Conservation (phyloP, 2,113 vertebrate species). For the Ariopsis seemanni region DNA sequence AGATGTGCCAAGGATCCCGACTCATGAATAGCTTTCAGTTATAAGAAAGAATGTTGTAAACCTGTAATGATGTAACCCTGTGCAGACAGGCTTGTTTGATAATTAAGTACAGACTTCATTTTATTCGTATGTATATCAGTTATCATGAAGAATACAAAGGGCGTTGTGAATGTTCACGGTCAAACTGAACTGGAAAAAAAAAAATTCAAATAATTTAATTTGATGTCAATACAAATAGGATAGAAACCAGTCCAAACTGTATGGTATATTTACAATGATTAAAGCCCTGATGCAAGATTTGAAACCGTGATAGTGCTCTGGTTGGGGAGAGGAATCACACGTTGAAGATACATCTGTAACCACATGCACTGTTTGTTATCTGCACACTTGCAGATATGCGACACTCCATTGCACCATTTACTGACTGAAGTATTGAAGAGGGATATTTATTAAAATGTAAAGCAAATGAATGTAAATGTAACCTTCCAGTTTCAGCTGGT, state of each 20-base stretch:
- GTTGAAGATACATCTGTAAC: background rate
- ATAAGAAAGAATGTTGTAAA: no score
- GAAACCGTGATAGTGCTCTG: background rate
- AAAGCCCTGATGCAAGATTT: background rate
- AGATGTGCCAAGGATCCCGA: slow-evolving; percentile 16
- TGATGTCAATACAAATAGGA: background rate
- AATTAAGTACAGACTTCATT: background rate
- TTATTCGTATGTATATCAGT: background rate
- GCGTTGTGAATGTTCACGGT: background rate
- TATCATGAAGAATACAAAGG: background rate
- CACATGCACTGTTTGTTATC: background rate
- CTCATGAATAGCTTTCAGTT: background rate
- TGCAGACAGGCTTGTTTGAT: background rate
- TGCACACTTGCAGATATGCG: background rate
- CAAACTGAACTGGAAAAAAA: background rate
- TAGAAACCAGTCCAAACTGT: no score
- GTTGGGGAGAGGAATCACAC: background rate
- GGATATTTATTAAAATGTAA: background rate
- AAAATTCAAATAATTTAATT: background rate
- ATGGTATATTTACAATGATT: no score
- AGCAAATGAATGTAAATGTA: background rate
- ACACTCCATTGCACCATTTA: background rate
- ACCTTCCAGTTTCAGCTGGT: background rate
- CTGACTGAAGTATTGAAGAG: background rate
- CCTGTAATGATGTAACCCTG: background rate